phyloP scores from a whole-genome alignment of 2,797 vertebrate species.

The Tangara arthus region DNA sequence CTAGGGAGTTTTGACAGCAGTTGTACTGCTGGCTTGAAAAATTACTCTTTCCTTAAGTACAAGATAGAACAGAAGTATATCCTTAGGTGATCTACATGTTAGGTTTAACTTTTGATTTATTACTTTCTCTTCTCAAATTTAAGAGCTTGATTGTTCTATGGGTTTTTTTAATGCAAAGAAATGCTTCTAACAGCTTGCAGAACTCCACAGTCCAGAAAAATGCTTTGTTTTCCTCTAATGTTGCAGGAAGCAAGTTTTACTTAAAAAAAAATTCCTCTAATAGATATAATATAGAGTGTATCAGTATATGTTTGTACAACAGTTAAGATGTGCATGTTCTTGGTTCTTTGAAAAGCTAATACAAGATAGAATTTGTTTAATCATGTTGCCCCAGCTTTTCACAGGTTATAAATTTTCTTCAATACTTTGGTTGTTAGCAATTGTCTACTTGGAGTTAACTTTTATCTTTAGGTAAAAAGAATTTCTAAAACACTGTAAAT shows the following conservation, averaged over 20 bases:
- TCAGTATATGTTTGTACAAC: background rate
- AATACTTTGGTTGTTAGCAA: background rate
- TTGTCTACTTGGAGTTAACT: background rate
- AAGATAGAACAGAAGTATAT: background rate
- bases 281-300: accelerated
- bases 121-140: background rate
- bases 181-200: background rate
- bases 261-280: background rate
- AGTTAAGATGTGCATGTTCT: background rate
- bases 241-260: background rate
- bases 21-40: background rate
- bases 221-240: background rate
- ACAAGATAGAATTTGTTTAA: background rate
- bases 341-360: background rate
- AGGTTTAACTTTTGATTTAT: background rate
- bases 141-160: background rate
- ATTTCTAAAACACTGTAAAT: background rate
- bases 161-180: background rate
- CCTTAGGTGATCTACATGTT: background rate
- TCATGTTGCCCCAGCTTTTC: background rate
- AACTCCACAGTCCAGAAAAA: background rate
- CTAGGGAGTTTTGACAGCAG: background rate
- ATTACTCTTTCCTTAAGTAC: background rate
- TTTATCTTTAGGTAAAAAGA: background rate
- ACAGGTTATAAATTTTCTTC: background rate